Base-by-base conservation (phyloP, 2,113 vertebrate genomes). In the Reinhardtius hippoglossoides region DNA sequence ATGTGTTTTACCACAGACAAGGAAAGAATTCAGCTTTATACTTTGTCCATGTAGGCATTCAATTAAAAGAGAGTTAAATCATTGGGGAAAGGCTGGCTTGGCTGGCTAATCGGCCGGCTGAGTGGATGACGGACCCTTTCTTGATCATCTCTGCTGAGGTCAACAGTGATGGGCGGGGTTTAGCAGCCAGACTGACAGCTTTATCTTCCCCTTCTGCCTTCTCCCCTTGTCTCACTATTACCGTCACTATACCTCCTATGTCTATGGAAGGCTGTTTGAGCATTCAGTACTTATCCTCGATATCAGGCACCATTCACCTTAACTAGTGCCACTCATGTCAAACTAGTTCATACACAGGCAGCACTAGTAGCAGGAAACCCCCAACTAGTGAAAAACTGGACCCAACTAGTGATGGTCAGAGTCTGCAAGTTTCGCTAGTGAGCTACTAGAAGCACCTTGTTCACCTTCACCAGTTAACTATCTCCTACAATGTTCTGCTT, bases 41-140 rank as follows among this genome's bases (percentile, higher is more conserved):
- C 67, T 85, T 76, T 81, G 71, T 74, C 76, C 71, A 56, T 80
- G 62, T 73, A 57, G 67, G 44, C 70, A 31, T 83, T 82, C 70
- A 74, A 67, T 84, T 85, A 76, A 54, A 54, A 78, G 63, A 65
- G 67, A 87, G 76, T 75, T 78, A 74, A 85, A 81, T 79, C 77
- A 64, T 4, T 37, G 24, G 67, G 67, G 68, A 82, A 63, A 16
- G 58, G 55, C 75, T 66, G 60, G 55, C 71, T 56, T 27, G 56
- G 12, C 57, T 57, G 44, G n/a, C 50, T 78, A 71, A 83, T 71
- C 76, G 67, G 70, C 66, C 67, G 57, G 57, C 74, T 37, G 77
- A 84, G 69, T 52, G 59, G 54, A 71, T 80, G 48, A 31, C 26
- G 40, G 44, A 79, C 74, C 65, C 67, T 71, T 86, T 61, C 21